phyloP scores from a whole-genome alignment of 2,113 vertebrate species.

The Anarhynchus alexandrinus region DNA sequence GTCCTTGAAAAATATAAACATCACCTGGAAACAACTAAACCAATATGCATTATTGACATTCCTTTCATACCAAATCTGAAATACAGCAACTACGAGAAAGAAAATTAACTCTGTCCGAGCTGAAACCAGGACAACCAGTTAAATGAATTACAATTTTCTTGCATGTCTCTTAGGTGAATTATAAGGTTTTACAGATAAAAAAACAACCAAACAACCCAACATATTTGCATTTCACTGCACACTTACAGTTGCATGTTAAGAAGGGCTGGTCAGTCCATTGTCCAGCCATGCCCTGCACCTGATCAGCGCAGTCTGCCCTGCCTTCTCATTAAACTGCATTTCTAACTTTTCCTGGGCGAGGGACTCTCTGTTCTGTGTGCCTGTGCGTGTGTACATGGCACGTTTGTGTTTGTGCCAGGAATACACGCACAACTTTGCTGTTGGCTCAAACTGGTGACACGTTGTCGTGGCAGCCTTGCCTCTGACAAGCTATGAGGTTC shows the following conservation, averaged over 20 bases:
- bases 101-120: not conserved
- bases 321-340: not conserved
- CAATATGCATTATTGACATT: not conserved
- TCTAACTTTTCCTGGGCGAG: not conserved
- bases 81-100: not conserved
- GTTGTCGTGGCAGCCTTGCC: fast-evolving
- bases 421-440: not conserved
- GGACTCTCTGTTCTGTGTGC: no score
- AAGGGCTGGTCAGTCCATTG: fast-evolving
- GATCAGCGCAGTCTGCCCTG: not conserved
- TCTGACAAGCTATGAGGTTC: not conserved
- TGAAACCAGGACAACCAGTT: not conserved
- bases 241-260: not conserved
- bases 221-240: not conserved
- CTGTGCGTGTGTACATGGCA: not conserved
- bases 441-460: not conserved
- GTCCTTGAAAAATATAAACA: not conserved
- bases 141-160: not conserved
- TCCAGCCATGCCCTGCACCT: not conserved
- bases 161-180: not conserved
- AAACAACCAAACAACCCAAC: not conserved
- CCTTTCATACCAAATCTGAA: not conserved
- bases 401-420: not conserved
- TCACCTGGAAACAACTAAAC: not conserved
- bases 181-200: not conserved